Conservation (phyloP, 2,797 vertebrate genomes). For the Alectoris magna region DNA sequence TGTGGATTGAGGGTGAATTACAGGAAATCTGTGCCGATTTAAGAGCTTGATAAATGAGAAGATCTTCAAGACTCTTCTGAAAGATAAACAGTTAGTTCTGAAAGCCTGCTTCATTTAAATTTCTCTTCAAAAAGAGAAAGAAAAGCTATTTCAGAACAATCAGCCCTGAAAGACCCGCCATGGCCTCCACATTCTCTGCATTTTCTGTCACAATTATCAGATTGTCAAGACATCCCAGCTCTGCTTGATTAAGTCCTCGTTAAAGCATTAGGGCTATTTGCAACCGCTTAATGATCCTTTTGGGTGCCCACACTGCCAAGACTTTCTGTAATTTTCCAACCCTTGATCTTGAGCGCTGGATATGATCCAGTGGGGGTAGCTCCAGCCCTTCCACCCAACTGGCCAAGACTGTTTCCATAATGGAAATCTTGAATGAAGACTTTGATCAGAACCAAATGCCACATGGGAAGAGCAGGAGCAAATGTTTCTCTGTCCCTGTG, state of each 20-base stretch:
- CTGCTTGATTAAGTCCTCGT: slow-evolving; percentile 49
- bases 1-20: slow-evolving; percentile 28
- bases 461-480: neutral
- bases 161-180: neutral
- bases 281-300: slow-evolving; percentile 42
- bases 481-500: neutral
- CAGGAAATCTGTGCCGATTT: slow-evolving; percentile 51
- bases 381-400: neutral
- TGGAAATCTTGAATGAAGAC: neutral
- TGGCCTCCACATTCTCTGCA: slow-evolving; percentile 31
- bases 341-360: neutral
- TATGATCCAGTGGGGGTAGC: neutral
- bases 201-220: slow-evolving; percentile 51
- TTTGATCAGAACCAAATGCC: neutral
- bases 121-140: slow-evolving; percentile 17
- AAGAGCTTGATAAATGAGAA: neutral
- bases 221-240: slow-evolving; percentile 18
- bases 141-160: slow-evolving; percentile 13
- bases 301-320: neutral
- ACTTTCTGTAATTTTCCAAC: slow-evolving; percentile 7
- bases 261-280: slow-evolving; percentile 47
- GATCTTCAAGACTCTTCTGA: slow-evolving; percentile 22
- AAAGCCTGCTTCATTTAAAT: slow-evolving; percentile 26
- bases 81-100: slow-evolving; percentile 55
- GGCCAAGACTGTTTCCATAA: neutral